Evolutionary conservation across 1,140 invertebrate genomes (phyloP), one percentile per base, ranked within the genome.

Genomic region (Leptonema lineaticorne): DNA sequence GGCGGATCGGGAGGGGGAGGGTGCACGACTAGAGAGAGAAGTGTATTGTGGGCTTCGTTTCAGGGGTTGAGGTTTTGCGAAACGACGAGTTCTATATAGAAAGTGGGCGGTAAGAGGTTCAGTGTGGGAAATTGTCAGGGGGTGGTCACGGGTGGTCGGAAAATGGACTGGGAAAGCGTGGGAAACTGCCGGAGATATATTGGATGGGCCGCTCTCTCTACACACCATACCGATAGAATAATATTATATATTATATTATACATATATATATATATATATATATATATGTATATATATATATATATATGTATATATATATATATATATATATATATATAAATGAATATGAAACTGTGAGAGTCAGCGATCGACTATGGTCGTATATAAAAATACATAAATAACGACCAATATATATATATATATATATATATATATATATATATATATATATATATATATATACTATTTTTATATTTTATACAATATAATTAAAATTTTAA

Each of bases 171-270:
- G 56, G 53, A 33, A 16, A 53, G 56, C 67, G 67, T 68, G 67
- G 67, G 67, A 68, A 68, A 60, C 67, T 50, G 27, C 22, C 20
- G 30, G 64, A 68, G 67, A 68, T 68, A 68, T 68, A 68, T 68
- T 68, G 67, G 67, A 68, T 68, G 59, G 57, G 30, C 67, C 57
- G 66, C 56, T 68, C n/a, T n/a, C n/a, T n/a, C n/a, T n/a, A 68
- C 30, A 68, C 63, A 45, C 28, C 46, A 53, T 60, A 60, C 58
- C 57, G 57, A 68, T 68, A 62, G 67, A 62, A 62, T 68, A 68
- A 62, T 60, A 59, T 59, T 56, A n/a, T n/a, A n/a, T n/a, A n/a
- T n/a, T n/a, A n/a, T n/a, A n/a, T n/a, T n/a, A n/a, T n/a, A n/a
- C n/a, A n/a, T 24, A 33, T n/a, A 18, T n/a, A n/a, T n/a, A n/a